Percentiles rank a stretch among this genome's conserved stretches.
These are phyloP conservation scores for Catharus bicknelli DNA, from an alignment of 2,113 vertebrate genomes.

Conservation along the genomic window DNA sequence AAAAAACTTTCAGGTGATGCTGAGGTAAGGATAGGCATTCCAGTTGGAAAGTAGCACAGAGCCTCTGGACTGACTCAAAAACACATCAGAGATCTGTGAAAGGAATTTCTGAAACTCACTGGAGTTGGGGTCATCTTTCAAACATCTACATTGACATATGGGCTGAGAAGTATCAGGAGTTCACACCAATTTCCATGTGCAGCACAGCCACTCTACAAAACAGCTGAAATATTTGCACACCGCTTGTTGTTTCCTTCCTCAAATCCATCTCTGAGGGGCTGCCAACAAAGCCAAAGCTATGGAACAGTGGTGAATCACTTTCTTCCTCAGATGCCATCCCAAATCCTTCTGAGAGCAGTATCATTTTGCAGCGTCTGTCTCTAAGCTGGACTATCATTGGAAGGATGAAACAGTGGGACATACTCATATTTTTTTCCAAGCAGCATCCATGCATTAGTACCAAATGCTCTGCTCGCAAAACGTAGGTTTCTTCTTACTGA, in stretches of 20 bases:
- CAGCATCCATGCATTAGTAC: not conserved
- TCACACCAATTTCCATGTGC: not conserved
- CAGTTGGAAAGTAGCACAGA: not conserved
- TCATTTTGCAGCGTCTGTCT: not conserved
- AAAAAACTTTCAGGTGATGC: not conserved
- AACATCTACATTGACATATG: not conserved
- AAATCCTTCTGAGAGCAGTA: not conserved
- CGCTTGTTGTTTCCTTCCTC: fast-evolving
- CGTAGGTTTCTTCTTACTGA: not conserved
- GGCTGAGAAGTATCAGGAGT: not conserved
- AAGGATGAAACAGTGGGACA: not conserved
- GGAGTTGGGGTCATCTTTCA: not conserved
- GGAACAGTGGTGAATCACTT: fast-evolving
- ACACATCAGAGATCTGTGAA: not conserved
- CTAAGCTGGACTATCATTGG: not conserved
- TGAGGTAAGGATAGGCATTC: not conserved
- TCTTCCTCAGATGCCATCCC: not conserved
- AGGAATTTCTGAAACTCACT: not conserved
- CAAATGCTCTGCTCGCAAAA: not conserved
- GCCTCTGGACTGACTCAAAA: not conserved
- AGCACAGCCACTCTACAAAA: not conserved
- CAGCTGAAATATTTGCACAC: fast-evolving
- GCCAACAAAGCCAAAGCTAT: not conserved
- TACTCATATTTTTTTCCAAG: not conserved
- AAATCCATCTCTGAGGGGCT: not conserved